Evolutionary conservation across 2,888 invertebrate species (phyloP).

Genomic region (Thysanoteuthis rhombus): DNA sequence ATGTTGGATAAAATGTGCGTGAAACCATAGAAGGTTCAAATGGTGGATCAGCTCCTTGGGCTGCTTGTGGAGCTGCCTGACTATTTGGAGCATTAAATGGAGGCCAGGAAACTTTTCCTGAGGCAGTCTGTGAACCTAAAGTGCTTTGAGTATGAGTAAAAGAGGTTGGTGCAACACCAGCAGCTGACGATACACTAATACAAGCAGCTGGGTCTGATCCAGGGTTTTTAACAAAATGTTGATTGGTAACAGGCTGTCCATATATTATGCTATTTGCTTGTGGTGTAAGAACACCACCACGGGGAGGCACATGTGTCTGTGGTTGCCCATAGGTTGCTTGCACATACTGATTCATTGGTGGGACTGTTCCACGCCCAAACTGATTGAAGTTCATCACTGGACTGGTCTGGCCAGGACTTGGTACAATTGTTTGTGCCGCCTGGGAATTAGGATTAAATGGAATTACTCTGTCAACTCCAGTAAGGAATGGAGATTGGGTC

Average conservation of each 20-base stretch:
- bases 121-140: slow-evolving; percentile 35
- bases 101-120: slow-evolving; percentile 40
- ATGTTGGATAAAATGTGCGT: slow-evolving; percentile 15
- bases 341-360: slow-evolving; percentile 51
- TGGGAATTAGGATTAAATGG: slow-evolving; percentile 17
- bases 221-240: slow-evolving; percentile 42
- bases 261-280: slow-evolving; percentile 46
- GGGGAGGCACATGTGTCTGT: slow-evolving; percentile 41
- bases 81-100: slow-evolving; percentile 33
- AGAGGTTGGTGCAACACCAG: slow-evolving; percentile 36
- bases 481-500: slow-evolving; percentile 54
- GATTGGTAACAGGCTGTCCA: slow-evolving; percentile 45
- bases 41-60: not conserved
- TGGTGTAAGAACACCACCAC: slow-evolving; percentile 41
- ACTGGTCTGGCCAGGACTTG: slow-evolving; percentile 33
- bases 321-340: slow-evolving; percentile 48
- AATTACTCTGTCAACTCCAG: slow-evolving; percentile 33
- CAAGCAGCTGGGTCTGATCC: slow-evolving; percentile 33
- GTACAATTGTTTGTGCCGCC: not conserved
- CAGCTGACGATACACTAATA: slow-evolving; percentile 40
- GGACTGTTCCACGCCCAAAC: slow-evolving; percentile 51
- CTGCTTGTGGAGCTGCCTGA: slow-evolving; percentile 26
- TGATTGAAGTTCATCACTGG: slow-evolving; percentile 45
- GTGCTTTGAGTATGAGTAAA: slow-evolving; percentile 13
- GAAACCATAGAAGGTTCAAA: slow-evolving; percentile 28